Conservation (phyloP, 1,140 invertebrate species). For the Pissodes strobi region DNA sequence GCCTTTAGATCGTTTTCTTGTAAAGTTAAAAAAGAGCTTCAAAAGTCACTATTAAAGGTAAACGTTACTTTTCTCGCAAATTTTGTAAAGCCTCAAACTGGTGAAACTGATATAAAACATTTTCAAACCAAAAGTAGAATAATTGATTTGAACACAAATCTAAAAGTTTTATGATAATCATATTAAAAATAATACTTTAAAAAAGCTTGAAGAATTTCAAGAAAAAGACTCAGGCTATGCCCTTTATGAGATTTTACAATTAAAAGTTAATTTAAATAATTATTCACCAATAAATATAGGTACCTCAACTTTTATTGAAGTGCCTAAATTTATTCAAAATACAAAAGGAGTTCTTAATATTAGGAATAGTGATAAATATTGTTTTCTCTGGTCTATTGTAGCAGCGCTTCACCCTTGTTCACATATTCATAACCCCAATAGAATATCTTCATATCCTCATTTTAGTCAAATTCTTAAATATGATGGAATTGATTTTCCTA, state of each 20-base stretch:
- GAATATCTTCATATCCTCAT: slow-evolving; percentile 22
- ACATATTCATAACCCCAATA: slow-evolving; percentile 17
- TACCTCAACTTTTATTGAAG: slow-evolving; percentile 10
- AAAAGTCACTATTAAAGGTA: neutral
- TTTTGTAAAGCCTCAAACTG: slow-evolving; percentile 22
- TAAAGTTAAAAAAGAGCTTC: neutral
- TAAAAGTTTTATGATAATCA: slow-evolving; percentile 26
- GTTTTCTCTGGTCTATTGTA: slow-evolving; percentile 36
- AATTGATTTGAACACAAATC: slow-evolving; percentile 23
- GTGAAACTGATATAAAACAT: slow-evolving; percentile 5
- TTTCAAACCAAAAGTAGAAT: slow-evolving; percentile 22
- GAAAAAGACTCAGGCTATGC: too few species aligned
- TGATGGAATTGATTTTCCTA: slow-evolving; percentile 13
- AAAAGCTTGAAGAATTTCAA: too few species aligned
- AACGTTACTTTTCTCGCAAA: neutral
- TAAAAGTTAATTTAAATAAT: too few species aligned
- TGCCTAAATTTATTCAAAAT: slow-evolving; percentile 30
- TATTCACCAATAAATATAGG: slow-evolving; percentile 27
- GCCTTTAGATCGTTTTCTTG: slow-evolving; percentile 14
- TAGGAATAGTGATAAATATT: slow-evolving; percentile 34
- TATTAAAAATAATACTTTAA: slow-evolving; percentile 26
- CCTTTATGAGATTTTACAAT: too few species aligned
- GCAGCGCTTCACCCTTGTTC: slow-evolving; percentile 20
- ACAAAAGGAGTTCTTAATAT: slow-evolving; percentile 37
- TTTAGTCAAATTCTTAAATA: slow-evolving; percentile 20